These are phyloP conservation scores for Orchestes rusci DNA, from an alignment of 2,888 invertebrate genomes.

Conservation along the genomic window DNA sequence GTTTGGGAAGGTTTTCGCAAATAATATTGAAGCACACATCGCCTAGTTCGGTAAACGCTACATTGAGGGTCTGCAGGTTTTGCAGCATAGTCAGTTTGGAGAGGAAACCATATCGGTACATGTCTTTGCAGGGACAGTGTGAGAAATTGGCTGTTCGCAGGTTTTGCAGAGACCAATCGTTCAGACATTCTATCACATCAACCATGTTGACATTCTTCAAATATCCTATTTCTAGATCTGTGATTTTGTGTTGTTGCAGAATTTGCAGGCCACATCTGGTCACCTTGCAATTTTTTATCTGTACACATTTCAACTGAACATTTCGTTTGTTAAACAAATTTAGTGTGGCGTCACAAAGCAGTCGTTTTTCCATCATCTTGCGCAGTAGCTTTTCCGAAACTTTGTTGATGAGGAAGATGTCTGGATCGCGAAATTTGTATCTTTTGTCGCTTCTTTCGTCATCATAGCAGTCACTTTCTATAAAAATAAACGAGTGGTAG, in stretches of 20 bases:
- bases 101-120: slow-evolving; percentile 44
- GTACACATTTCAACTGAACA: slow-evolving; percentile 53
- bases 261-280: slow-evolving; percentile 53
- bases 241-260: slow-evolving; percentile 55
- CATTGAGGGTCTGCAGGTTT: slow-evolving; percentile 53
- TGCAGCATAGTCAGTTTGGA: slow-evolving; percentile 55
- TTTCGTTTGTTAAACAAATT: slow-evolving; percentile 53
- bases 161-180: slow-evolving; percentile 58
- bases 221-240: slow-evolving; percentile 53
- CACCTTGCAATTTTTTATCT: slow-evolving; percentile 52
- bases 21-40: slow-evolving; percentile 57
- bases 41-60: slow-evolving; percentile 63
- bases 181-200: slow-evolving; percentile 49
- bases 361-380: slow-evolving; percentile 50
- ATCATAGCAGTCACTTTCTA: slow-evolving; percentile 26
- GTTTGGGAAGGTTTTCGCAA: slow-evolving; percentile 54
- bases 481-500: too few relatives aligned
- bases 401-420: slow-evolving; percentile 51
- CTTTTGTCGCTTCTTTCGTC: slow-evolving; percentile 27
- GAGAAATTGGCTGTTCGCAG: slow-evolving; percentile 55
- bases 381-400: slow-evolving; percentile 52
- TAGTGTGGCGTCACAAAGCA: slow-evolving; percentile 54
- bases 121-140: slow-evolving; percentile 51
- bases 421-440: slow-evolving; percentile 47
- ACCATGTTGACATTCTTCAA: slow-evolving; percentile 53